phyloP scores from a whole-genome alignment of 2,888 invertebrate genomes.

The Lapara coniferarum region DNA sequence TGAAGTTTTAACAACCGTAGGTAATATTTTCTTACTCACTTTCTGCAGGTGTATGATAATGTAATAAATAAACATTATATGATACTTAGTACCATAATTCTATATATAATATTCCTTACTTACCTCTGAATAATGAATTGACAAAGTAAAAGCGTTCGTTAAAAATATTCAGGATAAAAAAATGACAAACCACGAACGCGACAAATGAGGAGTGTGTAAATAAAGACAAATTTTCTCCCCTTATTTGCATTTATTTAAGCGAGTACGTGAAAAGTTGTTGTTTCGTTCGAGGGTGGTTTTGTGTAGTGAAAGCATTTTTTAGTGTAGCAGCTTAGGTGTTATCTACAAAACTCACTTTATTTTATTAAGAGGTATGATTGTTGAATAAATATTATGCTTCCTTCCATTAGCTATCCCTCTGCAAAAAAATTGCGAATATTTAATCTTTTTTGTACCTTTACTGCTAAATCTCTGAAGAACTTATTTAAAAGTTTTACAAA shows the following conservation, averaged over 20 bases:
- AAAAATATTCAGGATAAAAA: slow-evolving; percentile 25
- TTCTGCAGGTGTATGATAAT: neutral
- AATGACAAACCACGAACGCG: slow-evolving; percentile 57
- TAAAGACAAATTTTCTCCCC: slow-evolving; percentile 63
- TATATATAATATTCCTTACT: neutral
- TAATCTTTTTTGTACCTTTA: too few species aligned
- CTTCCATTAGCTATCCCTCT: too few species aligned
- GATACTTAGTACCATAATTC: neutral
- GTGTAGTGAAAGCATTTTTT: slow-evolving; percentile 26
- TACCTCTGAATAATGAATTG: neutral
- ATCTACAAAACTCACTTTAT: slow-evolving; percentile 23
- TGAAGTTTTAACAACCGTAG: too few species aligned
- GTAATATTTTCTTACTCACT: neutral
- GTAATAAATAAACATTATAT: neutral
- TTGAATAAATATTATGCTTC: neutral
- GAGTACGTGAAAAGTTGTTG: slow-evolving; percentile 70
- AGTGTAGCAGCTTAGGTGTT: slow-evolving; percentile 28
- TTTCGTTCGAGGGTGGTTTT: slow-evolving; percentile 38
- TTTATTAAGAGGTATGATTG: slow-evolving; percentile 6
- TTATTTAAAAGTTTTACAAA: too few species aligned
- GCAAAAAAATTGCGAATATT: too few species aligned
- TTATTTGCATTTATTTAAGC: slow-evolving; percentile 78
- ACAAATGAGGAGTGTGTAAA: slow-evolving; percentile 75
- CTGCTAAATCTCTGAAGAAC: too few species aligned
- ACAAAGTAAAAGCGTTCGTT: too few species aligned